phyloP scores from a whole-genome alignment of 1,140 invertebrate species.

The Drosophila subobscura region DNA sequence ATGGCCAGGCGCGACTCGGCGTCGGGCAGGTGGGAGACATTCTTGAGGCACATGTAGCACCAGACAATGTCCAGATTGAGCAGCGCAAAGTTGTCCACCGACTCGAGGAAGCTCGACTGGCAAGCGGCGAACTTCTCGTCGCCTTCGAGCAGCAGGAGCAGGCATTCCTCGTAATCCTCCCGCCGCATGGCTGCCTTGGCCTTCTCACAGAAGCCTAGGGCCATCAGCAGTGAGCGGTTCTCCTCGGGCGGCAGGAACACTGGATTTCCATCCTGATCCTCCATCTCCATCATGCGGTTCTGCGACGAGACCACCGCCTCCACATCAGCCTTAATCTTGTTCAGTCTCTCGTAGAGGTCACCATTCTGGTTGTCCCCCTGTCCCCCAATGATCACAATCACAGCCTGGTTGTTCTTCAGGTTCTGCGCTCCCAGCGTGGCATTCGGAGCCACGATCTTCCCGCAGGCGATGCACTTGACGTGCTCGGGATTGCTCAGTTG shows the following conservation, averaged over 20 bases:
- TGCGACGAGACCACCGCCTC: slow-evolving; percentile 64
- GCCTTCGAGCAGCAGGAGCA: slow-evolving; percentile 90
- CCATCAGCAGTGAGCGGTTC: slow-evolving; percentile 88
- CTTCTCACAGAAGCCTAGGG: slow-evolving; percentile 91
- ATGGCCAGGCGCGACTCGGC: slow-evolving; percentile 87
- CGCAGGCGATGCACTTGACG: slow-evolving; percentile 88
- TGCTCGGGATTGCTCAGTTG: slow-evolving; percentile 67
- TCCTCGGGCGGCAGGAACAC: slow-evolving; percentile 88
- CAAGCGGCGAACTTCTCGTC: slow-evolving; percentile 90
- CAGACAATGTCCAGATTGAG: slow-evolving; percentile 93
- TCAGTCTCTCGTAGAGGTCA: slow-evolving; percentile 66
- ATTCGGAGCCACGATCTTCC: slow-evolving; percentile 86
- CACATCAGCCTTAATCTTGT: slow-evolving; percentile 75
- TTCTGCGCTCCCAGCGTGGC: slow-evolving; percentile 85
- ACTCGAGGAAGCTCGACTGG: slow-evolving; percentile 87
- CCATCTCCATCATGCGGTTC: slow-evolving; percentile 84
- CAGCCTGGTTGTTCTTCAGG: slow-evolving; percentile 87
- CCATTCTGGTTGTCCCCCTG: slow-evolving; percentile 79
- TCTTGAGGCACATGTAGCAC: slow-evolving; percentile 91
- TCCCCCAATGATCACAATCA: slow-evolving; percentile 87
- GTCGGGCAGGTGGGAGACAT: slow-evolving; percentile 88
- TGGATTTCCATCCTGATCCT: slow-evolving; percentile 90
- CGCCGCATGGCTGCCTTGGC: slow-evolving; percentile 87
- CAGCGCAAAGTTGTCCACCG: slow-evolving; percentile 92
- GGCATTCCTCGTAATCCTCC: slow-evolving; percentile 87